These are phyloP conservation scores for Lasiommata megera DNA, from an alignment of 2,888 invertebrate species.

Conservation along the genomic window DNA sequence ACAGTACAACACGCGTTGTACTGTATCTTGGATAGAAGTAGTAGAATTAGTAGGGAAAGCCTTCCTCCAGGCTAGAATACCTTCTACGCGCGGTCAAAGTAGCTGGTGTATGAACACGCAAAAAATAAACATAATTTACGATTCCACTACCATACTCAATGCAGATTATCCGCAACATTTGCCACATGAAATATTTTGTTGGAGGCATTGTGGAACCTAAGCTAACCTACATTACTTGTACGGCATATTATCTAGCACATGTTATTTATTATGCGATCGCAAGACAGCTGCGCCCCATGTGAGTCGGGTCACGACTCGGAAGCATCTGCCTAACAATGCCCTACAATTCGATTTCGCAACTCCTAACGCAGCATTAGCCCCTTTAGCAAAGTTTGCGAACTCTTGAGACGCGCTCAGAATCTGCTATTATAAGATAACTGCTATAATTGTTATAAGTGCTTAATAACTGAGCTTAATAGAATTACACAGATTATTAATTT, in stretches of 20 bases:
- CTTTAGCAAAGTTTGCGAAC: slow-evolving; percentile 1
- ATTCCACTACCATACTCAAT: no score
- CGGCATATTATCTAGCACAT: neutral
- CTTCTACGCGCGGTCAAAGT: no score
- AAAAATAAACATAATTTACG: no score
- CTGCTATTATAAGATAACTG: neutral
- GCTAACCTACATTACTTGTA: neutral
- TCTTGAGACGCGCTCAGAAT: neutral
- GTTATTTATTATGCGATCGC: neutral
- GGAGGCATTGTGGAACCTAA: neutral
- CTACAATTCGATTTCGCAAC: slow-evolving; percentile 20
- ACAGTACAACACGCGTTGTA: no score
- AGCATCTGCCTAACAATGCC: slow-evolving; percentile 12
- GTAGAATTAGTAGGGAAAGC: no score
- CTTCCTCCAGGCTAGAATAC: no score
- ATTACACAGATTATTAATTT: no score
- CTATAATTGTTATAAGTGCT: neutral
- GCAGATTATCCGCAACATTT: neutral
- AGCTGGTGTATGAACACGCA: no score
- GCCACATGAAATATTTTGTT: neutral
- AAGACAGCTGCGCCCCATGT: slow-evolving; percentile 16
- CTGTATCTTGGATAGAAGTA: no score
- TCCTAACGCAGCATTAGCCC: slow-evolving; percentile 7
- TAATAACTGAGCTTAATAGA: no score
- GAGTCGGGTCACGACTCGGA: slow-evolving; percentile 13